phyloP scores from a whole-genome alignment of 2,888 invertebrate genomes.

The Tuta absoluta region DNA sequence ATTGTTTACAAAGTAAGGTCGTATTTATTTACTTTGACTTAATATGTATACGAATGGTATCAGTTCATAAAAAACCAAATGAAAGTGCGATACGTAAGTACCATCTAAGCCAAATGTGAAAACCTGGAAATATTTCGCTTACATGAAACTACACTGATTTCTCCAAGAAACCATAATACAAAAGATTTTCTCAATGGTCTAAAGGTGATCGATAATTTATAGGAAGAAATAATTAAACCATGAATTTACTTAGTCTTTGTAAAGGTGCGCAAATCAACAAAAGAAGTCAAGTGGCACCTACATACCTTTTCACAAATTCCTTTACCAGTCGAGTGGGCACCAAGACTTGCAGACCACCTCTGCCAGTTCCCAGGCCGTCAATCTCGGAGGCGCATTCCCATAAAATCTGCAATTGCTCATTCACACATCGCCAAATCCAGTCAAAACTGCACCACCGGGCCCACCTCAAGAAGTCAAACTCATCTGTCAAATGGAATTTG shows the following conservation, averaged over 20 bases:
- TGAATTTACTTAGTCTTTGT: background rate
- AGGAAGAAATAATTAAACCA: background rate
- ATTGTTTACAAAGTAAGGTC: slow-evolving; percentile 11
- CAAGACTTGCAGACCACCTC: slow-evolving; percentile 28
- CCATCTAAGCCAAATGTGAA: too few relatives aligned
- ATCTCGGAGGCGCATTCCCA: slow-evolving; percentile 57
- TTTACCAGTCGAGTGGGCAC: background rate
- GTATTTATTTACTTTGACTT: too few relatives aligned
- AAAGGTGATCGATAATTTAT: too few relatives aligned
- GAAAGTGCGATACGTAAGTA: too few relatives aligned
- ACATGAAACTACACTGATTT: too few relatives aligned
- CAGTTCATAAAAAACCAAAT: too few relatives aligned
- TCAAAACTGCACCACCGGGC: slow-evolving; percentile 55
- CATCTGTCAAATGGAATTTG: slow-evolving; percentile 65
- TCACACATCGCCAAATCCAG: slow-evolving; percentile 65
- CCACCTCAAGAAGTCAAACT: slow-evolving; percentile 58
- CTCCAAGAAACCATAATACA: too few relatives aligned
- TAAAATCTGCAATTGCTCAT: slow-evolving; percentile 70
- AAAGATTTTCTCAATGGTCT: too few relatives aligned
- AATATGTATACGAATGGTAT: too few relatives aligned
- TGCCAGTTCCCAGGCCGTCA: slow-evolving; percentile 48
- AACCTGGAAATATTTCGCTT: too few relatives aligned
- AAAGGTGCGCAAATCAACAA: background rate
- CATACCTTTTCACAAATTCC: background rate
- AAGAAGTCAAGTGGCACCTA: background rate